These are phyloP conservation scores for Coptodon bakossiorum DNA, from an alignment of 2,113 vertebrate species.

Conservation along the genomic window DNA sequence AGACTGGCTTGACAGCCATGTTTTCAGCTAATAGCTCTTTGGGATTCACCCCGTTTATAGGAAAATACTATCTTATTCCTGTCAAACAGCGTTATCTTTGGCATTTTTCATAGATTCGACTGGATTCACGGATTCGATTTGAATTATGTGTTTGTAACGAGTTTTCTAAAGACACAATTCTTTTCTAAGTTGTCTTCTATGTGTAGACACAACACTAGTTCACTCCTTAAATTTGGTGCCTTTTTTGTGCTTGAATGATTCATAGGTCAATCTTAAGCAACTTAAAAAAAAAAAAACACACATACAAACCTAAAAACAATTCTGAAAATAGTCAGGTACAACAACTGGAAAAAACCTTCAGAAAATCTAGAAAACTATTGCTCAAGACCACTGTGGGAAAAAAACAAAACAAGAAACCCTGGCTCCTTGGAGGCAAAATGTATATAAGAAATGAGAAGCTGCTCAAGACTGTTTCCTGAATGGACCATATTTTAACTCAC, in stretches of 20 bases:
- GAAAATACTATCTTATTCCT: not conserved
- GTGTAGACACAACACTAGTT: not conserved
- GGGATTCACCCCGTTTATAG: not conserved
- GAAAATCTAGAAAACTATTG: not conserved
- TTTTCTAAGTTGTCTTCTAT: not conserved
- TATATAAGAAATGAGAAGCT: not conserved
- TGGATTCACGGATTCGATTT: not conserved
- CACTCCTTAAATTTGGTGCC: not conserved
- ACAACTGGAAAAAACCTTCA: not conserved
- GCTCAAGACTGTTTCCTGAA: not conserved
- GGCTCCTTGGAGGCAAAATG: not conserved
- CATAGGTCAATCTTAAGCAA: not conserved
- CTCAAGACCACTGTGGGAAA: not conserved
- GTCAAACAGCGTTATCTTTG: not conserved
- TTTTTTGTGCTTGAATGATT: not conserved
- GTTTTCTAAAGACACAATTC: not conserved
- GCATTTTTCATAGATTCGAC: not conserved
- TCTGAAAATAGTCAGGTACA: not conserved
- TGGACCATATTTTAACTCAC: not conserved
- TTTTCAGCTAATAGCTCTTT: not conserved
- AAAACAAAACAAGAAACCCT: not conserved
- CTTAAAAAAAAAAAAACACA: not conserved
- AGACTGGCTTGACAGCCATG: not conserved
- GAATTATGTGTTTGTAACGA: not conserved
- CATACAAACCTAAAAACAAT: not conserved